phyloP scores from a whole-genome alignment of 2,888 invertebrate species.

The Oscheius sp. region DNA sequence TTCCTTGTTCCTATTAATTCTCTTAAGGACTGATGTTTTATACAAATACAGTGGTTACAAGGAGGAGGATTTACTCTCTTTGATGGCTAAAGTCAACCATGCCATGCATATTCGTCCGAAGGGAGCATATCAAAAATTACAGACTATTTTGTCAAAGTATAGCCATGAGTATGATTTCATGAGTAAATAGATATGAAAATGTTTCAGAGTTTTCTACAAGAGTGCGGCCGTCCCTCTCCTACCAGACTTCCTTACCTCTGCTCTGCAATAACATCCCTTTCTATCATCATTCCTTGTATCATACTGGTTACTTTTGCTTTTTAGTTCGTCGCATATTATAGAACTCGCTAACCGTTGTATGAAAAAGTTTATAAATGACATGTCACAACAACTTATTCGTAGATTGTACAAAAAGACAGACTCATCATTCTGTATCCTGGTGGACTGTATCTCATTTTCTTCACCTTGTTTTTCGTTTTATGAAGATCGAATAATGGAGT shows the following conservation, averaged over 20 bases:
- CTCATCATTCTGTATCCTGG: too few species aligned
- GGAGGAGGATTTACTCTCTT: slow-evolving; percentile 55
- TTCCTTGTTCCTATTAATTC: not conserved
- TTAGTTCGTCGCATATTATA: not conserved
- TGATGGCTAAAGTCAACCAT: slow-evolving; percentile 62
- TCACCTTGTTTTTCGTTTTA: too few species aligned
- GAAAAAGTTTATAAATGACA: too few species aligned
- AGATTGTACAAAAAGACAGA: too few species aligned
- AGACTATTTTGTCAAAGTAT: slow-evolving; percentile 61
- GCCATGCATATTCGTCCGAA: slow-evolving; percentile 44
- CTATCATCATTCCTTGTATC: not conserved
- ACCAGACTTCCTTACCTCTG: slow-evolving; percentile 6
- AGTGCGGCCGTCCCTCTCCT: slow-evolving; percentile 41
- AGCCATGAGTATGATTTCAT: slow-evolving; percentile 56
- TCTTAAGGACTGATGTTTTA: slow-evolving; percentile 52
- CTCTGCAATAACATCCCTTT: not conserved
- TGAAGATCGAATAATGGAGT: too few species aligned
- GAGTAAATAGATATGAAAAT: not conserved
- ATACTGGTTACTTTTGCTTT: not conserved
- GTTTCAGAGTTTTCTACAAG: slow-evolving; percentile 49
- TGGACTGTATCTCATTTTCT: too few species aligned
- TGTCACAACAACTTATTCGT: too few species aligned
- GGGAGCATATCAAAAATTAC: slow-evolving; percentile 37
- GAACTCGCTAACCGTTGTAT: not conserved
- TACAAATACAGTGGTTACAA: slow-evolving; percentile 63